Percentiles rank a stretch among this genome's conserved stretches.
Conservation (phyloP, 2,888 invertebrate genomes). For the Cephus nigrinus region DNA sequence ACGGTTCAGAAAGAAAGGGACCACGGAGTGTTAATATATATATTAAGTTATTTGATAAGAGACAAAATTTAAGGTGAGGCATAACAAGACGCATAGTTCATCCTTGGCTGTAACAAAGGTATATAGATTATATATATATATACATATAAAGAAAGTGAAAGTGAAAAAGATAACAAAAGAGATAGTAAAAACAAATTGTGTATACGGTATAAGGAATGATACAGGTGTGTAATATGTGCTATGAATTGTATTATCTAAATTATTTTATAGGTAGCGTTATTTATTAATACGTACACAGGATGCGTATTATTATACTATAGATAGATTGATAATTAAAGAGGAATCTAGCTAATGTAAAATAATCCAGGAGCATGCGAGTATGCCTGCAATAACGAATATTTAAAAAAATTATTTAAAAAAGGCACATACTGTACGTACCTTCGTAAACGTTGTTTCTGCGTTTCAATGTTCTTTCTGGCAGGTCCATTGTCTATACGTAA, state of each 20-base stretch:
- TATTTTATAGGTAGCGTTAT: conserved; percentile 11
- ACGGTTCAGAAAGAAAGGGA: conserved; percentile 28
- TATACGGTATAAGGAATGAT: conserved; percentile 17
- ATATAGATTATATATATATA: conserved; percentile 12
- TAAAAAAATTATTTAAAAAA: not conserved
- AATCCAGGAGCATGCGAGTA: not conserved
- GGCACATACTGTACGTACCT: not conserved
- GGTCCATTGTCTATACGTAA: conserved; percentile 12
- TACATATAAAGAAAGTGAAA: not conserved
- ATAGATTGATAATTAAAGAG: not conserved
- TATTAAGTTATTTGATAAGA: conserved; percentile 10
- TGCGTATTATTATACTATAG: not conserved
- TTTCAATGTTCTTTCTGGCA: not conserved
- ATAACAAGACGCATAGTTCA: conserved; percentile 24
- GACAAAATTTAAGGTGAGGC: conserved; percentile 2
- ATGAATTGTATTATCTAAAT: not conserved
- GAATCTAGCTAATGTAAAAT: not conserved
- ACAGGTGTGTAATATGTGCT: conserved; percentile 2
- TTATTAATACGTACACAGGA: conserved; percentile 7
- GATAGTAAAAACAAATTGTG: conserved; percentile 16
- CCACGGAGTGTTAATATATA: conserved; percentile 24
- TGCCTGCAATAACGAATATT: not conserved
- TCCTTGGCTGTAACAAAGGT: conserved; percentile 29
- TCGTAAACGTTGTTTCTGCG: not conserved
- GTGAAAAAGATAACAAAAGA: not conserved